Percentiles rank a stretch among this genome's conserved stretches.
phyloP scores from a whole-genome alignment of 2,888 invertebrate species.

The Drosophila antonietae region DNA sequence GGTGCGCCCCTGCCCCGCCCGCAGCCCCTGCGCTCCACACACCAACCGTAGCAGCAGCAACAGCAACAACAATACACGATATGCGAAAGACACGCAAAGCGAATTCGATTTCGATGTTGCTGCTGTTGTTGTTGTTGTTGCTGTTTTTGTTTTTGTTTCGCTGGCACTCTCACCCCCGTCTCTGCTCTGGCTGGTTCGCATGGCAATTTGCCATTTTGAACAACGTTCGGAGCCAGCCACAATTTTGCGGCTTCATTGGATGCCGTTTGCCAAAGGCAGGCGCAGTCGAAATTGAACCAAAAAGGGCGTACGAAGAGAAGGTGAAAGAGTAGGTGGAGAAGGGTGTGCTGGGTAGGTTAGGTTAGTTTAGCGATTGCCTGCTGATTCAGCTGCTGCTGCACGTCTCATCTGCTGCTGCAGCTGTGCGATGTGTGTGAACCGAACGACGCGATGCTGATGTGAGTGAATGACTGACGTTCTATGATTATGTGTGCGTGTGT shows the following conservation, averaged over 20 bases:
- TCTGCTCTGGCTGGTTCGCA: slow-evolving; percentile 43
- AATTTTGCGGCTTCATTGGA: slow-evolving; percentile 77
- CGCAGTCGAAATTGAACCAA: slow-evolving; percentile 30
- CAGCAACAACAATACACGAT: slow-evolving; percentile 36
- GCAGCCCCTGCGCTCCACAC: background rate
- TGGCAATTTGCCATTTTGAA: slow-evolving; percentile 82
- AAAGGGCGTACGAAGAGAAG: background rate
- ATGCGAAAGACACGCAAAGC: slow-evolving; percentile 76
- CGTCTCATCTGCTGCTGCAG: slow-evolving; percentile 33
- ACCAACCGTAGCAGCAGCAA: background rate
- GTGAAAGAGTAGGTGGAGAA: no score
- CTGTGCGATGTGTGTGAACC: slow-evolving; percentile 30
- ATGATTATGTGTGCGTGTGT: slow-evolving; percentile 2
- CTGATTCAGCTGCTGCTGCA: slow-evolving; percentile 41
- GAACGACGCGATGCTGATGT: slow-evolving; percentile 19
- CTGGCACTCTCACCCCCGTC: slow-evolving; percentile 10
- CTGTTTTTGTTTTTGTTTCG: slow-evolving; percentile 27
- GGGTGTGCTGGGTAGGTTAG: background rate
- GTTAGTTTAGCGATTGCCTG: background rate
- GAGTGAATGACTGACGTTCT: slow-evolving; percentile 34
- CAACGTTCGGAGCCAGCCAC: slow-evolving; percentile 66
- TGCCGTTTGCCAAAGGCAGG: slow-evolving; percentile 61
- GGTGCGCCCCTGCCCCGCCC: slow-evolving; percentile 37
- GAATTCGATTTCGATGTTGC: slow-evolving; percentile 70
- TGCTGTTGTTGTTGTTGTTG: slow-evolving; percentile 30